Evolutionary conservation across 2,113 vertebrate species (phyloP).

Genomic region (Australoheros scitulus): DNA sequence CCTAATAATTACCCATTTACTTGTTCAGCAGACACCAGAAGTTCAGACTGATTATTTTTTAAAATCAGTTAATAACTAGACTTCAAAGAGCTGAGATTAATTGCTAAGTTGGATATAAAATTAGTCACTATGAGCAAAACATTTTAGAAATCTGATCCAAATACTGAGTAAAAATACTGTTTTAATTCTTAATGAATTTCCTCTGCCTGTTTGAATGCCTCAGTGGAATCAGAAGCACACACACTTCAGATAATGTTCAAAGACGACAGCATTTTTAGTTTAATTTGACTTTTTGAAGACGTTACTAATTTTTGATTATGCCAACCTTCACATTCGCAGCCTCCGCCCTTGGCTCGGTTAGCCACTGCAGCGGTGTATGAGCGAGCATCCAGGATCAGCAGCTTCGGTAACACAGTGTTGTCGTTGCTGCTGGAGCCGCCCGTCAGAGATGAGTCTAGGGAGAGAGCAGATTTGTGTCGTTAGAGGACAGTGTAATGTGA

Average conservation of each 20-base stretch:
- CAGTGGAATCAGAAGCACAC: background rate
- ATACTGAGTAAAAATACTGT: background rate
- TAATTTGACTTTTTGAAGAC: background rate
- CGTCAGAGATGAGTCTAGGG: constrained; percentile 90
- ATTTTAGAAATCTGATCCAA: background rate
- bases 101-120: background rate
- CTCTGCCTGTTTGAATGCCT: background rate
- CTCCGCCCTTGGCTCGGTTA: constrained; percentile 98
- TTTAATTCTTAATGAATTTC: background rate
- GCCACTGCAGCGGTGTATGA: constrained; percentile 97
- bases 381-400: constrained; percentile 95
- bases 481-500: background rate
- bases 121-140: background rate
- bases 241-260: background rate
- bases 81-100: background rate
- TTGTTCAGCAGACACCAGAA: background rate
- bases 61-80: too few species aligned
- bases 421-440: constrained; percentile 87
- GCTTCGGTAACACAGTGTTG: constrained; percentile 86
- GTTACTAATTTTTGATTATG: background rate
- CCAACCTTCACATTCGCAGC: constrained; percentile 97
- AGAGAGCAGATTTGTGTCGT: constrained; percentile 14
- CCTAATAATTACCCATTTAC: background rate
- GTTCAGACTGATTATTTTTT: background rate
- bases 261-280: background rate